Conservation (phyloP, 2,888 invertebrate genomes). For the Deilephila elpenor region DNA sequence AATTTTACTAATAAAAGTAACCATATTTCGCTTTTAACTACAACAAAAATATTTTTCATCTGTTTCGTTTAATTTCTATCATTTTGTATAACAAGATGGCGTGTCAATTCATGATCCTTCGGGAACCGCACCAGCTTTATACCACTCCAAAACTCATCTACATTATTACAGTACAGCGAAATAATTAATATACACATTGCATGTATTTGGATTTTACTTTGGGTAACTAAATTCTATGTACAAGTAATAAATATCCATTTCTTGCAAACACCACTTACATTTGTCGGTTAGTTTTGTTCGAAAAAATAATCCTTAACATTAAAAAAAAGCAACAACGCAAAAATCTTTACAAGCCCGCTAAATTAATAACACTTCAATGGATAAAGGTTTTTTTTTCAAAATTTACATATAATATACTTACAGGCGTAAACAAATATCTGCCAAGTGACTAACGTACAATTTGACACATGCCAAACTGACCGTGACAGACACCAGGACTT, state of each 20-base stretch:
- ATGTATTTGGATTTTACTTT: slow-evolving; percentile 80
- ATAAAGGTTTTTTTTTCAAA: slow-evolving; percentile 69
- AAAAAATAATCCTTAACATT: slow-evolving; percentile 18
- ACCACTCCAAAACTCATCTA: slow-evolving; percentile 59
- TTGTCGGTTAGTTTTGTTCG: slow-evolving; percentile 39
- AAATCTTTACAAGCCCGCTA: slow-evolving; percentile 71
- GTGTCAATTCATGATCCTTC: slow-evolving; percentile 50
- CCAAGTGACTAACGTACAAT: slow-evolving; percentile 48
- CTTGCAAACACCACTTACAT: slow-evolving; percentile 40
- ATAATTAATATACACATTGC: slow-evolving; percentile 63
- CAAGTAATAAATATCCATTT: slow-evolving; percentile 65
- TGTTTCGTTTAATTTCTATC: not conserved
- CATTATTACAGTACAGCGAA: slow-evolving; percentile 59
- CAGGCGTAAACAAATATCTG: slow-evolving; percentile 59
- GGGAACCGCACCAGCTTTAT: slow-evolving; percentile 58
- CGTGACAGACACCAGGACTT: slow-evolving; percentile 35
- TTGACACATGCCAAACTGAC: slow-evolving; percentile 36
- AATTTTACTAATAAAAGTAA: not conserved
- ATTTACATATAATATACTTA: slow-evolving; percentile 82
- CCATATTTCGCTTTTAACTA: not conserved
- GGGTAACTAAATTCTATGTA: slow-evolving; percentile 81
- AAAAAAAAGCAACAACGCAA: slow-evolving; percentile 44
- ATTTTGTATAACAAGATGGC: slow-evolving; percentile 26
- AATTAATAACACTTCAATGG: slow-evolving; percentile 63
- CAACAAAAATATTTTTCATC: not conserved